A percentile compares a stretch with the other conserved stretches of the same genome.
Evolutionary conservation across 2,797 vertebrate genomes (phyloP).

Genomic region (Scolopax rusticola): DNA sequence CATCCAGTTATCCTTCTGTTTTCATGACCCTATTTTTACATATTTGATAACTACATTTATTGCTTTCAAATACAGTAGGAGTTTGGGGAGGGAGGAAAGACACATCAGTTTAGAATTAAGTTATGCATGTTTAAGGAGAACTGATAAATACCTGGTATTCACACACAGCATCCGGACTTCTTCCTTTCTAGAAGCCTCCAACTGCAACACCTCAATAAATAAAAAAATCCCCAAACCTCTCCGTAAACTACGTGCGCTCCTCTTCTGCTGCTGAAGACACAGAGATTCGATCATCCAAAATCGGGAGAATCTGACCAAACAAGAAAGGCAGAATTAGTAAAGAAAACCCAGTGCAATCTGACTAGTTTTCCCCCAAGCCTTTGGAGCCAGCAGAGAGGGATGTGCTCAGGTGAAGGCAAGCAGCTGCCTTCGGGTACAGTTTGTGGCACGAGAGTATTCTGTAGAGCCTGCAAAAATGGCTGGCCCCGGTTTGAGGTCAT

Average conservation of each 20-base stretch:
- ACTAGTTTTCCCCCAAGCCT: neutral
- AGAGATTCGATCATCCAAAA: neutral
- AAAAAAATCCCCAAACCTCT: neutral
- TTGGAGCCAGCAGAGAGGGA: neutral
- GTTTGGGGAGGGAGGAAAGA: neutral
- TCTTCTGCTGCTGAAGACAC: neutral
- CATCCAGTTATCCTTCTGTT: neutral
- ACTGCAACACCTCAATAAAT: neutral
- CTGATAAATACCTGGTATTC: neutral
- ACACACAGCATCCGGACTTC: neutral
- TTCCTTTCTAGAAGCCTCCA: neutral
- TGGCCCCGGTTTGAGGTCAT: conserved; percentile 44
- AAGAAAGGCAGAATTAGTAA: neutral
- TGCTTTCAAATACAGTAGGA: neutral
- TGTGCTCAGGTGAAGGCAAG: neutral
- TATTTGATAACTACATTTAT: neutral
- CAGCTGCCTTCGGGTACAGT: neutral
- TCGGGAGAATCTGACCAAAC: neutral
- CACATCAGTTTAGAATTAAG: neutral
- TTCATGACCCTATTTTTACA: neutral
- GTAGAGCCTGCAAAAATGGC: conserved; percentile 39
- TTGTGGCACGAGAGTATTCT: neutral
- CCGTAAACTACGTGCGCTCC: neutral
- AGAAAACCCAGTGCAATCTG: neutral
- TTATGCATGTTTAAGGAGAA: neutral